These are phyloP conservation scores for Amphiprion percula DNA, from an alignment of 2,113 vertebrate species.

Conservation along the genomic window DNA sequence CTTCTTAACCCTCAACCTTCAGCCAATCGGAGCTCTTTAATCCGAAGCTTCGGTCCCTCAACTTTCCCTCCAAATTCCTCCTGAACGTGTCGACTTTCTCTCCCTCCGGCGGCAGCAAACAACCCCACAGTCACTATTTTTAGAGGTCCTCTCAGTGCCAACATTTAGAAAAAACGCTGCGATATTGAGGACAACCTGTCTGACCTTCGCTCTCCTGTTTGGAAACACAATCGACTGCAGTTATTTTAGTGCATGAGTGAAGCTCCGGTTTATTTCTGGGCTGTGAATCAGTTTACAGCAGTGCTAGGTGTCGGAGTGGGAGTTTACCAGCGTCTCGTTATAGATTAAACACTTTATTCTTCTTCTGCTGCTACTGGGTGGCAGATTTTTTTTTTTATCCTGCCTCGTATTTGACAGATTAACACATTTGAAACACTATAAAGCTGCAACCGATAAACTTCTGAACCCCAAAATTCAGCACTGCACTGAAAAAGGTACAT, in stretches of 20 bases:
- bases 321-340: not conserved
- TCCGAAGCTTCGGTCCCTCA: conserved; percentile 43
- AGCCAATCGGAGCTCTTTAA: conserved; percentile 58
- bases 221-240: not conserved
- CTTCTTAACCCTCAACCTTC: not conserved
- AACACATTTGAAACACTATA: too few relatives aligned
- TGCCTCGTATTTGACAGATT: too few relatives aligned
- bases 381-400: too few relatives aligned
- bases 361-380: too few relatives aligned
- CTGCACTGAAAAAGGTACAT: too few relatives aligned
- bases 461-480: too few relatives aligned
- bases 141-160: not conserved
- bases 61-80: conserved; percentile 39
- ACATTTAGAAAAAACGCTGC: too few relatives aligned
- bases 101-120: conserved; percentile 42
- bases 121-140: conserved; percentile 4
- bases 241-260: not conserved
- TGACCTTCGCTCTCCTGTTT: not conserved
- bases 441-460: too few relatives aligned
- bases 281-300: conserved; percentile 2
- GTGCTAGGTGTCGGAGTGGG: not conserved
- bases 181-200: not conserved
- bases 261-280: not conserved
- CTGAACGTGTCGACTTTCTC: not conserved
- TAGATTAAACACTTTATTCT: not conserved